These are phyloP conservation scores for Andrena chrysosceles DNA, from an alignment of 2,888 invertebrate genomes.

Conservation along the genomic window DNA sequence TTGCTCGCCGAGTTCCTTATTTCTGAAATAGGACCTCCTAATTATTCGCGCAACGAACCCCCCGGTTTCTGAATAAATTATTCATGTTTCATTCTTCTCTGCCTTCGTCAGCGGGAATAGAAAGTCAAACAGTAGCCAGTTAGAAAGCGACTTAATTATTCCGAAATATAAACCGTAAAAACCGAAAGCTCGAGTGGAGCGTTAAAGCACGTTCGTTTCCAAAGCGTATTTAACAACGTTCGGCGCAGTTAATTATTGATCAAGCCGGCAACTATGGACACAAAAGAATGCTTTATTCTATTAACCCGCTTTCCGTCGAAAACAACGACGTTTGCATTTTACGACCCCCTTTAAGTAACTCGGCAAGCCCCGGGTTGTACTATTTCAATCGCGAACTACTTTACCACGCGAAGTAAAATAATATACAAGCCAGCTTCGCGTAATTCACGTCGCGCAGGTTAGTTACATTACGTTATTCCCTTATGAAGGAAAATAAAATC, in stretches of 20 bases:
- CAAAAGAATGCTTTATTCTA: conserved; percentile 14
- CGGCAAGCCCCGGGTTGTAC: neutral
- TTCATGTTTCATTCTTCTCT: too few species aligned
- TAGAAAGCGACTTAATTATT: too few species aligned
- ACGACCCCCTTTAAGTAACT: conserved; percentile 20
- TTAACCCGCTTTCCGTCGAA: conserved; percentile 6
- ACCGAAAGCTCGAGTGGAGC: too few species aligned
- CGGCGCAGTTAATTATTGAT: conserved; percentile 18
- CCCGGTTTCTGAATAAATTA: neutral
- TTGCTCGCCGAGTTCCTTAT: neutral
- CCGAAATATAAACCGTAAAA: too few species aligned
- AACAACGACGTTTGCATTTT: conserved; percentile 12
- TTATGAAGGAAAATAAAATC: conserved; percentile 38
- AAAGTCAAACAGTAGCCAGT: too few species aligned
- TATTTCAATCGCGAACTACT: conserved; percentile 24
- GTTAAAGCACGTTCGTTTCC: neutral
- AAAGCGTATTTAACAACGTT: neutral
- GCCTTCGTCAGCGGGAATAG: too few species aligned
- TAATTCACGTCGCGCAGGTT: conserved; percentile 7
- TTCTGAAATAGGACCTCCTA: neutral
- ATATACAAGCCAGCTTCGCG: neutral
- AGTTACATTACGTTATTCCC: conserved; percentile 25
- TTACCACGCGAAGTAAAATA: conserved; percentile 26
- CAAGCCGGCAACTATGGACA: neutral
- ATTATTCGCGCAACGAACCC: too few species aligned